Percentiles rank a stretch among this genome's conserved stretches.
Conservation (phyloP, 2,888 invertebrate genomes). For the Uropetala carovei region DNA sequence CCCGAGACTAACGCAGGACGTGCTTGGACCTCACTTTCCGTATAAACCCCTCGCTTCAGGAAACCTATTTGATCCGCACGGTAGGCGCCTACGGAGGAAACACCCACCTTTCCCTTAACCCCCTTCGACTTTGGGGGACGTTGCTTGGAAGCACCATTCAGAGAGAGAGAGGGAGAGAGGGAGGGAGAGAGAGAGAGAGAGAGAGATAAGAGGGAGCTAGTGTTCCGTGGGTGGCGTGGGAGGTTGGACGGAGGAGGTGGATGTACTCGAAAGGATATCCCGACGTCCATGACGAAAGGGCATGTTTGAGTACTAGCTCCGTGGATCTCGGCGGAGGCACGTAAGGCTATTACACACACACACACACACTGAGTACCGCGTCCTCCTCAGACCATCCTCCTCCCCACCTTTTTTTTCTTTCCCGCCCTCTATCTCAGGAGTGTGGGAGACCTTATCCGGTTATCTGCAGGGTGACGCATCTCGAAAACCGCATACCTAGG, state of each 20-base stretch:
- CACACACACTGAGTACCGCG: not conserved
- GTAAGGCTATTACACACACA: conserved; percentile 19
- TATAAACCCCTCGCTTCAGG: not conserved
- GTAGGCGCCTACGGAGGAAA: not conserved
- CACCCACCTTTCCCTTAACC: not conserved
- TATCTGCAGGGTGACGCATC: not conserved
- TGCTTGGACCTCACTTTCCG: conserved; percentile 42
- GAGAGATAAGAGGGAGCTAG: not conserved
- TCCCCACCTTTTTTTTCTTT: not conserved
- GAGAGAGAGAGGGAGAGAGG: too few relatives aligned
- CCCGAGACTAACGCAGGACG: conserved; percentile 40
- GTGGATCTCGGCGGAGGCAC: conserved; percentile 38
- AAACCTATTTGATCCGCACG: conserved; percentile 48
- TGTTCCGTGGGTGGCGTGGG: not conserved
- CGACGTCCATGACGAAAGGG: not conserved
- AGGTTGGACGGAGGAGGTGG: not conserved
- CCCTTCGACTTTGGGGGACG: not conserved
- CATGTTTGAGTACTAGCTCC: conserved; percentile 43
- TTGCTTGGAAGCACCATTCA: not conserved
- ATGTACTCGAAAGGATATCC: conserved; percentile 39
- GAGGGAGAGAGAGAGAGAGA: too few relatives aligned
- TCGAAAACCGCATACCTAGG: not conserved
- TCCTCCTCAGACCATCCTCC: not conserved
- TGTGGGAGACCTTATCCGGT: not conserved
- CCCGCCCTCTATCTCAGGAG: not conserved